Conservation (phyloP, 2,888 invertebrate species). For the Serripes groenlandicus region DNA sequence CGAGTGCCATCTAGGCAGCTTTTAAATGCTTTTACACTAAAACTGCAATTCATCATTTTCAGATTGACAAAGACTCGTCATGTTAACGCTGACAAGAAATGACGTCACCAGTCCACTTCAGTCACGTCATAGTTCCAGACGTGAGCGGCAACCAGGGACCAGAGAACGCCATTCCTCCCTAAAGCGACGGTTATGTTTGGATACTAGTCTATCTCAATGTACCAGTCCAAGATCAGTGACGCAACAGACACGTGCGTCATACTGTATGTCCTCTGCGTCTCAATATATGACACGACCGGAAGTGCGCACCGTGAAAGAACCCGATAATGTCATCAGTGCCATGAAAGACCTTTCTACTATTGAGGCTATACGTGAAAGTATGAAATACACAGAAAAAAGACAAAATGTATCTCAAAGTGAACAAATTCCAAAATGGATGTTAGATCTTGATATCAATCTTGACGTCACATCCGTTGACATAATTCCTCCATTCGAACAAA, state of each 20-base stretch:
- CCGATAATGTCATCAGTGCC: slow-evolving; percentile 7
- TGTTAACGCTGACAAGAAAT: neutral
- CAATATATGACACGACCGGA: slow-evolving; percentile 11
- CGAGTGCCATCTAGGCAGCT: too few relatives aligned
- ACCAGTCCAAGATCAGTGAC: neutral
- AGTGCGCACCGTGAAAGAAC: neutral
- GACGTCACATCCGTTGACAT: slow-evolving; percentile 57
- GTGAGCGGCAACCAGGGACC: slow-evolving; percentile 51
- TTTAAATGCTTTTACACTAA: too few relatives aligned
- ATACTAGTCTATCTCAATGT: neutral
- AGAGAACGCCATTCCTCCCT: slow-evolving; percentile 56
- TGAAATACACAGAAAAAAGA: slow-evolving; percentile 36
- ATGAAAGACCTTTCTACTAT: slow-evolving; percentile 58
- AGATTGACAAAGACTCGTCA: too few relatives aligned
- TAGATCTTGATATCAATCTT: slow-evolving; percentile 61
- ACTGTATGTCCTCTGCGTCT: slow-evolving; percentile 41
- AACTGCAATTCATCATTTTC: too few relatives aligned
- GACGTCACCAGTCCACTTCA: slow-evolving; percentile 28
- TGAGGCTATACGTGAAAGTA: slow-evolving; percentile 50
- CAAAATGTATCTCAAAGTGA: neutral
- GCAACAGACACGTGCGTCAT: slow-evolving; percentile 16
- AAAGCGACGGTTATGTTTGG: slow-evolving; percentile 26
- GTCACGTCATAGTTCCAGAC: slow-evolving; percentile 47
- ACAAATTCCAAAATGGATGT: slow-evolving; percentile 54
- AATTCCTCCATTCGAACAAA: slow-evolving; percentile 48